Evolutionary conservation across 2,113 vertebrate genomes (phyloP).

Genomic region (Cinclus cinclus): DNA sequence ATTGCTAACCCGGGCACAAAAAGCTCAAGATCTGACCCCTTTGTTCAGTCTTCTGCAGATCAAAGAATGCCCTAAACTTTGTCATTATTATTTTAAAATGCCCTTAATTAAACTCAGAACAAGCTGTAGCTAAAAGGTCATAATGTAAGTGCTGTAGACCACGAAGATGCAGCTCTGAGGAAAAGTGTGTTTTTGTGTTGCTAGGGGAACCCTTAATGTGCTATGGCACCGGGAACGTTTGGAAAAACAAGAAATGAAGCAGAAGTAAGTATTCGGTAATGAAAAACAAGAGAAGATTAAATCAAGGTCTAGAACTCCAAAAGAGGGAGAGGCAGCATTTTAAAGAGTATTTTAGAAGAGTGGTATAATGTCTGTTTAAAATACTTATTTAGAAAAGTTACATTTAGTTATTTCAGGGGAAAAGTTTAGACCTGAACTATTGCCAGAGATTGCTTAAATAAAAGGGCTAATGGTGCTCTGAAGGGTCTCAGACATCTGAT

Average conservation of each 20-base stretch:
- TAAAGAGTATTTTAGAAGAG: background rate
- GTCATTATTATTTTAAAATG: conserved; percentile 9
- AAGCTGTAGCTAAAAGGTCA: conserved; percentile 42
- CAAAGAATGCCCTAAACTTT: background rate
- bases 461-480: background rate
- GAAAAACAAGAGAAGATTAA: conserved; percentile 4
- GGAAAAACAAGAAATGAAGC: conserved; percentile 34
- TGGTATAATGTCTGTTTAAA: background rate
- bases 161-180: background rate
- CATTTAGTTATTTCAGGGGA: background rate
- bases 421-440: background rate
- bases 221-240: conserved; percentile 4
- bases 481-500: background rate
- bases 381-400: background rate
- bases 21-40: background rate
- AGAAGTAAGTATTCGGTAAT: background rate
- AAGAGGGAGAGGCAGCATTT: background rate
- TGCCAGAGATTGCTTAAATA: background rate
- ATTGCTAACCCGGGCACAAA: background rate
- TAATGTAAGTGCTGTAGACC: conserved; percentile 39
- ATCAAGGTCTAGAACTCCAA: background rate
- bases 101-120: conserved; percentile 48
- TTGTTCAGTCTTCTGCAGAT: background rate
- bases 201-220: conserved; percentile 58
- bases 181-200: conserved; percentile 61